Base-by-base conservation (phyloP, 1,140 invertebrate species). In the Heliothis subflexa region DNA sequence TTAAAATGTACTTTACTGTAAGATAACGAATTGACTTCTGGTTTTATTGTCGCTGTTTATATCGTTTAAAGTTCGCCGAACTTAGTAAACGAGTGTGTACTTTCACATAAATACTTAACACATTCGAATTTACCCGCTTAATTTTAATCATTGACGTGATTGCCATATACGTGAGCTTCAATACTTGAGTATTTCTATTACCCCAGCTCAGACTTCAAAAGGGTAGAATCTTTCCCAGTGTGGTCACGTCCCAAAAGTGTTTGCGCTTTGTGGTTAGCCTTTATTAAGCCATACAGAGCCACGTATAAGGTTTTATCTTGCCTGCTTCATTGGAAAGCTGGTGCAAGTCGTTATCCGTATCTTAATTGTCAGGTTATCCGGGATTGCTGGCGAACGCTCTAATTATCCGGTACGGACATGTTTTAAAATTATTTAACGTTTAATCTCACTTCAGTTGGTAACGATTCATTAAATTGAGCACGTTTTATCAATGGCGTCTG, bases 401-500 rank as follows among this genome's bases (percentile, higher is more conserved):
- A 81, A 83, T 83, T 81, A 81, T 81, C 76, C 77, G 73, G 73
- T 64, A 74, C 61, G 64, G 59, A 79, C 74, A 59, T 81, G 73
- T 78, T 52, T 74, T 79, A 78, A 81, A 81, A 83, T 81, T 81
- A 79, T 50, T 50, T 74, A 57, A 61, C 55, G 64, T 75, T 78
- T 59, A 66, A 71, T 28, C 47, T 71, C 70, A 64, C 50, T 54
- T 25, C 75, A 54, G 59, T 47, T 49, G 64, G 72, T 74, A 80
- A 74, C 52, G 54, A 71, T 80, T 76, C 73, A 80, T 76, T 80
- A 66, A 80, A 80, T 59, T 75, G 52, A 74, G 71, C 13, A 50
- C 28, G 66, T 50, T 70, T 70, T 55, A 55, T 71, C 68, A 40
- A 55, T 55, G 21, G 68, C 40, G 40, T 21, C 62, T 47, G 40